Percentiles rank a stretch among this genome's conserved stretches.
Conservation (phyloP, 1,140 invertebrate genomes). For the Drosophila albomicans region DNA sequence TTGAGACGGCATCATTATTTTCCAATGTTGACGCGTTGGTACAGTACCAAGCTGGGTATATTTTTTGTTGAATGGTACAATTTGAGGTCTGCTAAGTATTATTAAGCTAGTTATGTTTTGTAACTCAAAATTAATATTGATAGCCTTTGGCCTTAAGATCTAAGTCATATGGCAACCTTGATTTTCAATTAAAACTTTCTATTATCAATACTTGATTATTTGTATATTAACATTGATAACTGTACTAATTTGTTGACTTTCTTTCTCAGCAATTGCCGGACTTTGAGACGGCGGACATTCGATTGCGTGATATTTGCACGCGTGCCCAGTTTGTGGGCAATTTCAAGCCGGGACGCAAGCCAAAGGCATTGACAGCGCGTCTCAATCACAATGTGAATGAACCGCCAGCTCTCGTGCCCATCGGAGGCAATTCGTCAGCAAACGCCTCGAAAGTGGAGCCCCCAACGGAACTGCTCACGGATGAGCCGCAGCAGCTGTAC, state of each 20-base stretch:
- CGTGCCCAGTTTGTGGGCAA: slow-evolving; percentile 77
- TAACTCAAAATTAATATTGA: too few relatives aligned
- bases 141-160: too few relatives aligned
- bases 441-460: slow-evolving; percentile 12
- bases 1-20: too few relatives aligned
- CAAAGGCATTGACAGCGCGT: slow-evolving; percentile 63
- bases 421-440: slow-evolving; percentile 36
- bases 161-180: too few relatives aligned
- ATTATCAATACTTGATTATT: neutral
- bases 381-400: slow-evolving; percentile 57
- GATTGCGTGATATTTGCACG: slow-evolving; percentile 75
- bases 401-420: slow-evolving; percentile 77
- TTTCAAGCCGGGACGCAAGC: slow-evolving; percentile 76
- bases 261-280: slow-evolving; percentile 79
- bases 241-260: neutral
- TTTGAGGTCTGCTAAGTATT: too few relatives aligned
- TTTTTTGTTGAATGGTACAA: too few relatives aligned
- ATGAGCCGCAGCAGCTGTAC: slow-evolving; percentile 68
- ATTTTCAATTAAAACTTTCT: too few relatives aligned
- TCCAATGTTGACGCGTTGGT: too few relatives aligned
- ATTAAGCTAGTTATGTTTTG: too few relatives aligned
- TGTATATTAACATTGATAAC: neutral
- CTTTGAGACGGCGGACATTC: slow-evolving; percentile 82
- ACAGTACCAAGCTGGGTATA: too few relatives aligned
- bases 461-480: slow-evolving; percentile 53